Base-by-base conservation (phyloP, 64 coral and sea anemone species). In the Hydrozoanthus tunicans region DNA sequence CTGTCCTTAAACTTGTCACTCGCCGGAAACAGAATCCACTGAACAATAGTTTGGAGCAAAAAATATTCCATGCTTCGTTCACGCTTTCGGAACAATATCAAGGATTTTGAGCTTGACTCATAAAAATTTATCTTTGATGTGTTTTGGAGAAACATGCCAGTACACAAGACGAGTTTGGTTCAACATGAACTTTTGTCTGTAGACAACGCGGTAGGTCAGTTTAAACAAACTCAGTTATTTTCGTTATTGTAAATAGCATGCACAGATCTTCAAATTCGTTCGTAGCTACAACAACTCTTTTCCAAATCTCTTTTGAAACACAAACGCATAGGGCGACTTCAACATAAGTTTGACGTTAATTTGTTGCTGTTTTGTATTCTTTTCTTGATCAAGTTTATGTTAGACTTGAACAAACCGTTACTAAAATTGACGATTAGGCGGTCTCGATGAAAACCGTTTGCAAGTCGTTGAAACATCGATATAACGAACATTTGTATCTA, bases 1-100 rank as follows among this genome's bases (percentile, higher is more conserved):
- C 7, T n/a, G 61, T 65, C 62, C 80, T 82, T 82, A 82, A 82
- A 52, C 80, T 82, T 82, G 80, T 82, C 80, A 82, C 80, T 51
- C 6, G 57, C 6, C 43, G 13, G 77, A 79, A 79, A 79, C 77
- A 17, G 43, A 43, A 64, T 82, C 26, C 5, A n/a, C 25, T 13
- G 60, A 64, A 75, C 32, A 75, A 51, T 62, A 64, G 59, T 5
- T 64, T 53, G 4, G 27, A 27, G 80, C 80, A 82, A 64, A 82
- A 82, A 82, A 64, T 65, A 82, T 27, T 7, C 27, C 12, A n/a
- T 6, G 7, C 43, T 43, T 81, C n/a, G 56, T 80, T 80, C 79
- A n/a, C 23, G 79, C 79, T 81, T 62, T 14, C 24, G 32, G 58
- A 81, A 62, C 79, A 62, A n/a, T 11, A 43, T 43, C 32, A 43